These are phyloP conservation scores for Trematocara caparti DNA, from an alignment of 2,797 vertebrate species.

Conservation along the genomic window DNA sequence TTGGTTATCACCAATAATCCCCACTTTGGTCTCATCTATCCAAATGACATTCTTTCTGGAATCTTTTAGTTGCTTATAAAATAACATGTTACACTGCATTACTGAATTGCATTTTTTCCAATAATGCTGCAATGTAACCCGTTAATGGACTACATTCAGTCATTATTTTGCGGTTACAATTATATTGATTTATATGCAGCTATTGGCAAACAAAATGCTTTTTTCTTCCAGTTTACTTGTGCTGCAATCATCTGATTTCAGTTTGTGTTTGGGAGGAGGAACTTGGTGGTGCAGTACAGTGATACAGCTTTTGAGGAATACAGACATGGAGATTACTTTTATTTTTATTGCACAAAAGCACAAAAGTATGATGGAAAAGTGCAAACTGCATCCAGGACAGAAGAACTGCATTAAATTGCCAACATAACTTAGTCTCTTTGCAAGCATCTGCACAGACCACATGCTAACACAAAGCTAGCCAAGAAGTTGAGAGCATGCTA, in stretches of 20 bases:
- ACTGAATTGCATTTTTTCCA: not conserved
- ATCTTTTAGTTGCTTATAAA: not conserved
- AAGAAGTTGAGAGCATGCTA: not conserved
- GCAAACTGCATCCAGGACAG: not conserved
- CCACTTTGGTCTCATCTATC: not conserved
- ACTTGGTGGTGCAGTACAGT: not conserved
- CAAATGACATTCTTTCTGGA: not conserved
- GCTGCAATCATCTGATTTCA: not conserved
- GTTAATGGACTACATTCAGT: not conserved
- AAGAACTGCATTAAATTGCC: not conserved
- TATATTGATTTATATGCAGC: not conserved
- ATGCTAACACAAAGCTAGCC: not conserved
- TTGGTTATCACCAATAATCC: not conserved
- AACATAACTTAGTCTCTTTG: accelerated
- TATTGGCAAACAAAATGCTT: not conserved
- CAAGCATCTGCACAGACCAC: not conserved
- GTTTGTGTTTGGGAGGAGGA: not conserved
- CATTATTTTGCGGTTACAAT: not conserved
- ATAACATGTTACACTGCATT: not conserved
- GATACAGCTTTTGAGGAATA: not conserved
- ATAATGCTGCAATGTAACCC: not conserved
- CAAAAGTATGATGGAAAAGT: not conserved
- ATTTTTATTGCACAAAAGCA: not conserved
- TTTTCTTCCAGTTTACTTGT: not conserved
- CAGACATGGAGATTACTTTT: not conserved